These are phyloP conservation scores for Calephelis perditalis DNA, from an alignment of 2,888 invertebrate genomes.

Conservation along the genomic window DNA sequence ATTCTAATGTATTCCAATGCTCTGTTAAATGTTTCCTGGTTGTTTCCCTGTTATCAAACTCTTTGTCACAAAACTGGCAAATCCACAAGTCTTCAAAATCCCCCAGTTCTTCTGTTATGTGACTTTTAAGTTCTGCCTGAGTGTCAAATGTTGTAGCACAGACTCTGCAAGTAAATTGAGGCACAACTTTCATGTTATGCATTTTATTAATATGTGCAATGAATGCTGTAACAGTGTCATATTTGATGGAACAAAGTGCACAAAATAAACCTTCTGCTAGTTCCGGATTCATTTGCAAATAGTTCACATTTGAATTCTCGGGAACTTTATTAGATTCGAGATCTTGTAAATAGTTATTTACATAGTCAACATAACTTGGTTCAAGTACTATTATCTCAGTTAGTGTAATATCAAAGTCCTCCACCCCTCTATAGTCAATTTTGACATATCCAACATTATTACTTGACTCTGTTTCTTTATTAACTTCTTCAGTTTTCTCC, in stretches of 20 bases:
- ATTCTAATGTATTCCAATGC: conserved; percentile 51
- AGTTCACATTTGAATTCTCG: conserved; percentile 46
- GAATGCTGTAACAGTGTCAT: conserved; percentile 41
- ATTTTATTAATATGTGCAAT: conserved; percentile 55
- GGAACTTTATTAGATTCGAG: conserved; percentile 50
- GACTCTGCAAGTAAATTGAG: conserved; percentile 57
- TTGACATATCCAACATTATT: conserved; percentile 27
- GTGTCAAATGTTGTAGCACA: conserved; percentile 60
- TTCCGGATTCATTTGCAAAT: conserved; percentile 41
- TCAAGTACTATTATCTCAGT: conserved; percentile 63
- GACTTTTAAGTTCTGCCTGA: conserved; percentile 48
- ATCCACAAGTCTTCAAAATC: conserved; percentile 68
- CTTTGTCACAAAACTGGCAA: conserved; percentile 73
- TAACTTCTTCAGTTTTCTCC: conserved; percentile 19
- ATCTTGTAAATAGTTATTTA: conserved; percentile 42
- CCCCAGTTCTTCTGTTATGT: conserved; percentile 48
- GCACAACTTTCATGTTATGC: conserved; percentile 53
- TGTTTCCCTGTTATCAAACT: conserved; percentile 55
- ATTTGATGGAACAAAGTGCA: conserved; percentile 48
- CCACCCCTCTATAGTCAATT: conserved; percentile 52
- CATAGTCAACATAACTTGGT: conserved; percentile 61
- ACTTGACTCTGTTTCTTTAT: conserved; percentile 23
- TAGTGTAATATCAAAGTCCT: conserved; percentile 67
- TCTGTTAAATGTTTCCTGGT: conserved; percentile 55
- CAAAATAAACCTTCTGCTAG: conserved; percentile 44